These are phyloP conservation scores for Ormyrus labotus DNA, from an alignment of 2,888 invertebrate species.

Conservation along the genomic window DNA sequence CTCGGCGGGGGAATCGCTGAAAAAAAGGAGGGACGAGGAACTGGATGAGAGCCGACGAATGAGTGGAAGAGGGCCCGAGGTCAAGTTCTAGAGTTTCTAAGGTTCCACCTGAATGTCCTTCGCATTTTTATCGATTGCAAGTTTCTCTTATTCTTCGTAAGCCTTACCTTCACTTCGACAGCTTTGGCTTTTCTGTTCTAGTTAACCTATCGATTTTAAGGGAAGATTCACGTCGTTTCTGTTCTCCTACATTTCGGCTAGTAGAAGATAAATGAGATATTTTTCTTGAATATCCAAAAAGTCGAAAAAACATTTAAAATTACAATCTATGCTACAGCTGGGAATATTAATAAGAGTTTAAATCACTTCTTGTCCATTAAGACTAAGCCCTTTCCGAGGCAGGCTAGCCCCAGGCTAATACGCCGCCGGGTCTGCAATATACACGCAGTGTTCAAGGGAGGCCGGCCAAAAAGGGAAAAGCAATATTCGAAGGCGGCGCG, in stretches of 20 bases:
- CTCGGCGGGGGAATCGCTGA: not conserved
- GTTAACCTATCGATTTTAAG: not conserved
- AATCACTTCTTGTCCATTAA: too few species aligned
- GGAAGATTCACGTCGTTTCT: too few species aligned
- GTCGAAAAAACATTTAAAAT: too few species aligned
- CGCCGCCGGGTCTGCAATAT: not conserved
- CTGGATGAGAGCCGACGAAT: not conserved
- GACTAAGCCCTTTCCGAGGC: not conserved
- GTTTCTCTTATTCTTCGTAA: slow-evolving; percentile 53
- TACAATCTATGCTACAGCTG: too few species aligned
- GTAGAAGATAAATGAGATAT: too few species aligned
- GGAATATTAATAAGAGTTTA: too few species aligned
- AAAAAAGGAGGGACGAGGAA: slow-evolving; percentile 1
- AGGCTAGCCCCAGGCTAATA: slow-evolving; percentile 1
- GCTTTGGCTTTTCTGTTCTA: not conserved
- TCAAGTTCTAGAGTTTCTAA: slow-evolving; percentile 60
- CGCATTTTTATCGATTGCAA: slow-evolving; percentile 59
- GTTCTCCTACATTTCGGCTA: too few species aligned
- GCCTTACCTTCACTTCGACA: not conserved
- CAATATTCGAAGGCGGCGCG: slow-evolving; percentile 21
- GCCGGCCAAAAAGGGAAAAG: slow-evolving; percentile 15
- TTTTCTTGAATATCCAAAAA: too few species aligned
- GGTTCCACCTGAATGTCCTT: slow-evolving; percentile 59
- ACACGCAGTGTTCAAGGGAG: slow-evolving; percentile 5
- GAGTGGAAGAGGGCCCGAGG: slow-evolving; percentile 48